Base-by-base conservation (phyloP, 2,888 invertebrate genomes). In the Timema cristinae region DNA sequence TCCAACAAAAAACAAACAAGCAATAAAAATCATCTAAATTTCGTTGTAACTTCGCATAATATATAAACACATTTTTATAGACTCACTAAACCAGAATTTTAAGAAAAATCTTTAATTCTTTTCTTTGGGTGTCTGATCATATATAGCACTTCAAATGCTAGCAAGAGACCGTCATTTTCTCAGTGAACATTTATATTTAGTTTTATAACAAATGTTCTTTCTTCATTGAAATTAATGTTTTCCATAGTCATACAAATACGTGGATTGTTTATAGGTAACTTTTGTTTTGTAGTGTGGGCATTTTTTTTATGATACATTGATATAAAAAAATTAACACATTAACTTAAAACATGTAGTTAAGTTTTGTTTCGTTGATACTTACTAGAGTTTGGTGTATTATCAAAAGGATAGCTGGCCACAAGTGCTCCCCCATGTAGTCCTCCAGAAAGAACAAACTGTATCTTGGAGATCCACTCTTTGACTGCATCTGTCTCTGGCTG, bases 361-460 rank as follows among this genome's bases (percentile, higher is more conserved):
- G 1, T n/a, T n/a, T 13, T 70, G 47, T 52, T 63, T 32, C 15
- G 50, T 51, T 71, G 32, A n/a, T 80, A 86, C 91, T 91, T 91
- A 95, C 95, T 92, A 83, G 94, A 91, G 85, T 92, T 95, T 32
- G 95, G 94, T 6, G 95, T 95, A 82, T 96, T 97, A 82, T 98
- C 98, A 82, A 93, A 98, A 0, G 98, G 98, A 83, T 98, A 98
- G 79, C 96, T 97, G 66, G 96, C 98, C 13, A 98, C 97, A 74
- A 98, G 85, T 0, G 95, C 94, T 66, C 98, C 98, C 0, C 97
- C 97, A 81, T 98, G 98, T 70, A 98, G 85, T 77, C 95, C 96
- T 66, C 95, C 97, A 0, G 97, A 97, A 51, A 98, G 85, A 11
- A 97, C 94, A 81, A 98, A 97, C 82, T 95, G 95, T 73, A 93